A percentile compares a stretch with the other conserved stretches of the same genome.
These are phyloP conservation scores for Luperina nickerlii DNA, from an alignment of 2,888 invertebrate species.

Conservation along the genomic window DNA sequence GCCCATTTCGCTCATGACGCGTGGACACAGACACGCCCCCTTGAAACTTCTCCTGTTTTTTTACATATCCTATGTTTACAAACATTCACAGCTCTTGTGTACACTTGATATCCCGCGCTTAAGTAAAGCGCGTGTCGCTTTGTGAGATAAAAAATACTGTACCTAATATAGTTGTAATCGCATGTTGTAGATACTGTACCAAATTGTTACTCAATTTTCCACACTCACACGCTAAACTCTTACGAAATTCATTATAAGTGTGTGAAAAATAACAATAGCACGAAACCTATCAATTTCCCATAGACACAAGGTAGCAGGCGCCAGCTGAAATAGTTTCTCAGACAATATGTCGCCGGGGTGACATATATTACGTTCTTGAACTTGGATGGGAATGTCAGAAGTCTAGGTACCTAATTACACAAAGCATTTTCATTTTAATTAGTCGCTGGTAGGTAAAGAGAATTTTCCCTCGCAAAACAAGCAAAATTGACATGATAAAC, in stretches of 20 bases:
- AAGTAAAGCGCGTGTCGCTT: neutral
- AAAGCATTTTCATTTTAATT: neutral
- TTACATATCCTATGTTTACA: too few species aligned
- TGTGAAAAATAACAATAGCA: constrained; percentile 26
- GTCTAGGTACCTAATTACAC: neutral
- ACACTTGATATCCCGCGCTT: neutral
- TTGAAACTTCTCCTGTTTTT: too few species aligned
- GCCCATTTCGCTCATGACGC: too few species aligned
- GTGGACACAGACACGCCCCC: too few species aligned
- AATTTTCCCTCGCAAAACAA: too few species aligned
- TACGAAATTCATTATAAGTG: neutral
- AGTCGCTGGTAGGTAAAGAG: neutral
- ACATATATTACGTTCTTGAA: constrained; percentile 12
- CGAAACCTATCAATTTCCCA: constrained; percentile 16
- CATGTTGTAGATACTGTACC: too few species aligned
- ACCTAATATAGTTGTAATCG: too few species aligned
- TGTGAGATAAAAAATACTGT: neutral
- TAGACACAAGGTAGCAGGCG: neutral
- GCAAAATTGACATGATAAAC: too few species aligned
- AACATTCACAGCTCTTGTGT: too few species aligned
- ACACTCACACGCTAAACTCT: constrained; percentile 7
- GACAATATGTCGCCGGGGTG: constrained; percentile 13
- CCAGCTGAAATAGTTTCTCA: constrained; percentile 25
- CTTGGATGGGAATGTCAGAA: constrained; percentile 5
- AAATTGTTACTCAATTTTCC: neutral